A percentile compares a stretch with the other conserved stretches of the same genome.
phyloP scores from a whole-genome alignment of 23 tunicate species.

The Trididemnum nubilum region DNA sequence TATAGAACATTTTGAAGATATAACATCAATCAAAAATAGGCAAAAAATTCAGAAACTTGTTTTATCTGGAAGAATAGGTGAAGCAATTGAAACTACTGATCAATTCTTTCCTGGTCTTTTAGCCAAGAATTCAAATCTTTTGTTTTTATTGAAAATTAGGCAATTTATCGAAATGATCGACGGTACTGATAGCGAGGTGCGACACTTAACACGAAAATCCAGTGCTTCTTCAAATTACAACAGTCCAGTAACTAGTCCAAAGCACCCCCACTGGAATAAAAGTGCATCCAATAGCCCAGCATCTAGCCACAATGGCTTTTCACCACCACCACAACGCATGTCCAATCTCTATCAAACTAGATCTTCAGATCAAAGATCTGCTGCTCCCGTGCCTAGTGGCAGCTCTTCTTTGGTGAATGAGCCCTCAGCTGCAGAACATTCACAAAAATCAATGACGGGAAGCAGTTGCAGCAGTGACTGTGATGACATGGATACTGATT shows the following conservation, averaged over 20 bases:
- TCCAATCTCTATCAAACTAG: neutral
- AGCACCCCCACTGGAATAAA: constrained; percentile 54
- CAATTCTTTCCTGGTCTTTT: constrained; percentile 77
- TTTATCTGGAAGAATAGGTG: constrained; percentile 71
- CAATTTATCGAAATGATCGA: constrained; percentile 92
- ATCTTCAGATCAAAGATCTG: constrained; percentile 16
- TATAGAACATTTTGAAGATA: constrained; percentile 55
- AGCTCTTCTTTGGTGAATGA: neutral
- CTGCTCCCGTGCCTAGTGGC: neutral
- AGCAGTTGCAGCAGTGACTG: constrained; percentile 52
- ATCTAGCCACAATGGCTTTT: constrained; percentile 87
- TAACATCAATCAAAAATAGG: constrained; percentile 76
- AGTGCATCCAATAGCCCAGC: constrained; percentile 76
- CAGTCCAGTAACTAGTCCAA: constrained; percentile 68
- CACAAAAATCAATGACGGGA: constrained; percentile 5
- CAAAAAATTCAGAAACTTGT: constrained; percentile 83
- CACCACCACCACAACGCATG: constrained; percentile 49
- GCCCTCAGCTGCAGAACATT: constrained; percentile 2
- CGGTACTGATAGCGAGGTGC: constrained; percentile 86
- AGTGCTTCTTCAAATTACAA: constrained; percentile 51
- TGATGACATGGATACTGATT: constrained; percentile 89
- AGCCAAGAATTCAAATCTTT: constrained; percentile 62
- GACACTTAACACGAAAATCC: constrained; percentile 21
- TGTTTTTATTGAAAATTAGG: constrained; percentile 82
- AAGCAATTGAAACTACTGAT: constrained; percentile 82